phyloP scores from a whole-genome alignment of 2,888 invertebrate species.

The Ormyrus nitidulus region DNA sequence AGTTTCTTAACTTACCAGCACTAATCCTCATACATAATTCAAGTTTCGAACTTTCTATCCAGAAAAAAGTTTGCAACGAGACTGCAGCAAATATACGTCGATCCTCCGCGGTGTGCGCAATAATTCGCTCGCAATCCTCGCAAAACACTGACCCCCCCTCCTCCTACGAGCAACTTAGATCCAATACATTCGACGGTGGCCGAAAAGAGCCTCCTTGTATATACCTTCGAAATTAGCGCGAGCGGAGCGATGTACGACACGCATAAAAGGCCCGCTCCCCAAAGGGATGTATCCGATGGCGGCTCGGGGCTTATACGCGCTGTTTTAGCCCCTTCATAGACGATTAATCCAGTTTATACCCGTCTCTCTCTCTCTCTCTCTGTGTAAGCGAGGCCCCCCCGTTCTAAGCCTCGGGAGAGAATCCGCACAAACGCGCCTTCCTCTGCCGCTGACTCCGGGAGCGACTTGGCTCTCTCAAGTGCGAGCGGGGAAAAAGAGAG shows the following conservation, averaged over 20 bases:
- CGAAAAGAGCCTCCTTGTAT: too few species aligned
- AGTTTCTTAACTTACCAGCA: conserved; percentile 36
- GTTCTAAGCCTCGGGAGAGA: conserved; percentile 70
- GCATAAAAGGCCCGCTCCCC: conserved; percentile 61
- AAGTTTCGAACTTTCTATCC: conserved; percentile 16
- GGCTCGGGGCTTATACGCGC: conserved; percentile 57
- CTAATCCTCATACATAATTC: conserved; percentile 9
- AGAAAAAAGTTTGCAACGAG: conserved; percentile 12
- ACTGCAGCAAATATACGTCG: conserved; percentile 1
- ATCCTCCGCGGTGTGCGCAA: conserved; percentile 1
- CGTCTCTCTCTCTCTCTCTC: conserved; percentile 9
- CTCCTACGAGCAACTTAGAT: too few species aligned
- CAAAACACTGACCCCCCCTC: neutral
- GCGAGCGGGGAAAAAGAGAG: too few species aligned
- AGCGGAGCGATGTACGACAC: too few species aligned
- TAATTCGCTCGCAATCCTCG: conserved; percentile 16
- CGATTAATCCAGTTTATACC: conserved; percentile 75
- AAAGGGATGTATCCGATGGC: conserved; percentile 61
- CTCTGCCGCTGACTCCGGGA: conserved; percentile 12
- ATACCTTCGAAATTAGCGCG: too few species aligned
- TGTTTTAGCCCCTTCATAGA: conserved; percentile 71
- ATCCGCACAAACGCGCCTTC: conserved; percentile 74
- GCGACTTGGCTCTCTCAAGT: too few species aligned
- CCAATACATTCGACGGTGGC: too few species aligned
- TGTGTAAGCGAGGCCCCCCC: conserved; percentile 35